Percentiles rank a stretch among this genome's conserved stretches.
Evolutionary conservation across 1,140 invertebrate species (phyloP).

Genomic region (Pantala flavescens): DNA sequence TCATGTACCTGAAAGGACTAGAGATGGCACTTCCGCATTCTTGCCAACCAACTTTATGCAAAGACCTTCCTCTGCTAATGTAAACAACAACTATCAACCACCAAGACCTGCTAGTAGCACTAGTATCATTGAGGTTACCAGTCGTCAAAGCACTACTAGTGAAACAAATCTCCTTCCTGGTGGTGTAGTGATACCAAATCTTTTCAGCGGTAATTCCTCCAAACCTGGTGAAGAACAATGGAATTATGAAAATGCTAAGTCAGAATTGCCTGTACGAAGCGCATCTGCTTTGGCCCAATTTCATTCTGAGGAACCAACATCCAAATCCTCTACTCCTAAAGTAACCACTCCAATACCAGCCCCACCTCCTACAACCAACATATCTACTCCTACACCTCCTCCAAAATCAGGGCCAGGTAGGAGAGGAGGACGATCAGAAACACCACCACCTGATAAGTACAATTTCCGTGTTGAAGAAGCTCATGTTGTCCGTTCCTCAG

Average conservation of each 20-base stretch:
- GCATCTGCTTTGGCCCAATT: not conserved
- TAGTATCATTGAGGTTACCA: not conserved
- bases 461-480: conserved; percentile 1
- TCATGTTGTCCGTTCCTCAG: not conserved
- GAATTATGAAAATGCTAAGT: not conserved
- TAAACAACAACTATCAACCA: not conserved
- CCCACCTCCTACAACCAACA: not conserved
- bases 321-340: not conserved
- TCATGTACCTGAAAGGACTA: not conserved
- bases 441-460: not conserved
- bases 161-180: not conserved
- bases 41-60: not conserved
- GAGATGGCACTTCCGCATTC: not conserved
- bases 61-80: not conserved
- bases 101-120: not conserved
- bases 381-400: not conserved
- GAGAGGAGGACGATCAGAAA: not conserved
- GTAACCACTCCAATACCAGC: not conserved
- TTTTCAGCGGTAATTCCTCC: not conserved
- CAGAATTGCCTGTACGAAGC: not conserved
- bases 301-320: not conserved
- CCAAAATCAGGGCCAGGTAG: not conserved
- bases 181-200: not conserved
- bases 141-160: not conserved
- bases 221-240: not conserved